Base-by-base conservation (phyloP, 2,797 vertebrate species). In the Hapalemur alaotrensis region DNA sequence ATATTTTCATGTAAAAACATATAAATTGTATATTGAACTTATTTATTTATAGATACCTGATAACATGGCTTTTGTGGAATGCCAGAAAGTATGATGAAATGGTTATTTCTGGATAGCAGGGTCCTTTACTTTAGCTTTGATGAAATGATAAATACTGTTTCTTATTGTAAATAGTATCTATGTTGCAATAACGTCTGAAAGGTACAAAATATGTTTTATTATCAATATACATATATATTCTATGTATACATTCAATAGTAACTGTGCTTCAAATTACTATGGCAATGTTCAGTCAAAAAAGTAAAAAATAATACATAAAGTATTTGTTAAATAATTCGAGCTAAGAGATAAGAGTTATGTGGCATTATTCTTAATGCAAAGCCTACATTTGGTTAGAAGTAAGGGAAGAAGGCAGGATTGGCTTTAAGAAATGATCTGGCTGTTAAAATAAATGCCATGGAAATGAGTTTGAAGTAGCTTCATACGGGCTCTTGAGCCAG, bases 401-500 rank as follows among this genome's bases (percentile, higher is more conserved):
- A 65, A 83, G 57, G 22, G 38, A 78, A 43, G 46, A 67, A 46
- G 7, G 48, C 46, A 54, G 35, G 23, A 38, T 6, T 43, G 35
- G 54, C 52, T 79, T 91, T 85, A 80, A 76, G 61, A 91, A 69
- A 54, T 78, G 7, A 15, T 91, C 22, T 85, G 38, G 32, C n/a
- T 91, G 23, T 89, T 91, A 89, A 95, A 89, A 95, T 90, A 92
- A 94, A 89, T 94, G 61, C 88, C 54, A 85, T 91, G 23, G 82
- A 92, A 96, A 86, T 95, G 52, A 94, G n/a, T 85, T 30, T 63
- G 38, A 93, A 85, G 48, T n/a, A 57, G 32, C 23, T 95, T 90
- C 82, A 32, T 4, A 30, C 4, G 73, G 50, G 23, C 52, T 91
- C 14, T 65, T 1, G 3, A 88, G 25, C 61, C 70, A 67, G 28